These are phyloP conservation scores for Synergus japonicus DNA, from an alignment of 2,888 invertebrate genomes.

Conservation along the genomic window DNA sequence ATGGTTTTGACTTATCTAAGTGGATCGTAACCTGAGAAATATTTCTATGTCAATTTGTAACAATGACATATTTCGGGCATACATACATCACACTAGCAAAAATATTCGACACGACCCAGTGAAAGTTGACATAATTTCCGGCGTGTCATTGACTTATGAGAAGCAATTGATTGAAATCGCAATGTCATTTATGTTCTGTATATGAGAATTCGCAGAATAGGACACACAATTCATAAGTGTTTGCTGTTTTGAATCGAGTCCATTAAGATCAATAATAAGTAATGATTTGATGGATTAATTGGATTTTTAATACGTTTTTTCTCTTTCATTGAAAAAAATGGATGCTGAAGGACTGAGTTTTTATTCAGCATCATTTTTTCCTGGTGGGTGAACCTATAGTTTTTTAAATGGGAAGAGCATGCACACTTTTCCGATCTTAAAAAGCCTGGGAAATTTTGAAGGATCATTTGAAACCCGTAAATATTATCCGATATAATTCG, in stretches of 20 bases:
- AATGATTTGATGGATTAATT: too few species aligned
- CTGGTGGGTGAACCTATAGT: too few species aligned
- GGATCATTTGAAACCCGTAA: neutral
- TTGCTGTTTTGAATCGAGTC: too few species aligned
- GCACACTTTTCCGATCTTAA: neutral
- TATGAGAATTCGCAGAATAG: neutral
- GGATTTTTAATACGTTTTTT: too few species aligned
- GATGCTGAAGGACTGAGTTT: too few species aligned
- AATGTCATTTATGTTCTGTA: slow-evolving; percentile 17
- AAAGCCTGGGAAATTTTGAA: neutral
- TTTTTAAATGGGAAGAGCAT: neutral
- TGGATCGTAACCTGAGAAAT: slow-evolving; percentile 1
- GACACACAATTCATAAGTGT: neutral
- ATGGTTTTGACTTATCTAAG: slow-evolving; percentile 9
- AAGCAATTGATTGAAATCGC: slow-evolving; percentile 30
- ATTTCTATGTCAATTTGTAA: slow-evolving; percentile 6
- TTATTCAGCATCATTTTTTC: too few species aligned
- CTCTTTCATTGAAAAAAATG: too few species aligned
- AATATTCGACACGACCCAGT: slow-evolving; percentile 24
- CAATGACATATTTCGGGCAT: slow-evolving; percentile 10
- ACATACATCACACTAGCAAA: slow-evolving; percentile 23
- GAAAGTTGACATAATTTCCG: slow-evolving; percentile 35
- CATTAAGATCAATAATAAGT: too few species aligned
- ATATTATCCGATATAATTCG: neutral
- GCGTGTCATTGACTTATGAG: slow-evolving; percentile 23